Evolutionary conservation across 1,140 invertebrate genomes (phyloP).

Genomic region (Holotrichia oblita): DNA sequence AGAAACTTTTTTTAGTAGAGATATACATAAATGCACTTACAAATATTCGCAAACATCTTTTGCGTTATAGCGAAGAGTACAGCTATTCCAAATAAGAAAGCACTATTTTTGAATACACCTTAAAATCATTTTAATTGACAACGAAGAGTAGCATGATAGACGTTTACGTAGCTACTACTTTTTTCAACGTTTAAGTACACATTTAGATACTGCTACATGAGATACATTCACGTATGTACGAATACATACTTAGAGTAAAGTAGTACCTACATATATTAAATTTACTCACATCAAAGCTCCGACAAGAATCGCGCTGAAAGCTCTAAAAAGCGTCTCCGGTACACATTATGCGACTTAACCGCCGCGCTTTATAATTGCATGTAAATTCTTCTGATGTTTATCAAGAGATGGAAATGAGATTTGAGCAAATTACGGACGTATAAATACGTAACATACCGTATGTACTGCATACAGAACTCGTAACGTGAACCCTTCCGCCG

Average conservation of each 20-base stretch:
- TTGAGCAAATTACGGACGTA: slow-evolving; percentile 54
- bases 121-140: too few relatives aligned
- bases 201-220: too few relatives aligned
- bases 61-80: too few relatives aligned
- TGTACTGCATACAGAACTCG: background rate
- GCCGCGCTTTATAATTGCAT: slow-evolving; percentile 54
- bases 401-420: slow-evolving; percentile 53
- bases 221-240: background rate
- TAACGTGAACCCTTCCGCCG: slow-evolving; percentile 6
- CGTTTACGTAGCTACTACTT: too few relatives aligned
- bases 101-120: too few relatives aligned
- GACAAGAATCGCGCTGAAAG: slow-evolving; percentile 53
- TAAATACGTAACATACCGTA: background rate
- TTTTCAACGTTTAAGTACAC: too few relatives aligned
- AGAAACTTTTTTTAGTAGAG: too few relatives aligned
- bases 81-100: too few relatives aligned
- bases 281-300: slow-evolving; percentile 53
- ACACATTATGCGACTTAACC: slow-evolving; percentile 50
- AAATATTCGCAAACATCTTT: too few relatives aligned
- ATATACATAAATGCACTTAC: too few relatives aligned
- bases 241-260: slow-evolving; percentile 47
- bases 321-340: slow-evolving; percentile 52
- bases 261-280: slow-evolving; percentile 53
- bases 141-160: too few relatives aligned
- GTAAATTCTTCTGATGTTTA: slow-evolving; percentile 55